Percentiles rank a stretch among this genome's conserved stretches.
Conservation (phyloP, 2,888 invertebrate genomes). For the Pseudococcus jackbeardsleyi region DNA sequence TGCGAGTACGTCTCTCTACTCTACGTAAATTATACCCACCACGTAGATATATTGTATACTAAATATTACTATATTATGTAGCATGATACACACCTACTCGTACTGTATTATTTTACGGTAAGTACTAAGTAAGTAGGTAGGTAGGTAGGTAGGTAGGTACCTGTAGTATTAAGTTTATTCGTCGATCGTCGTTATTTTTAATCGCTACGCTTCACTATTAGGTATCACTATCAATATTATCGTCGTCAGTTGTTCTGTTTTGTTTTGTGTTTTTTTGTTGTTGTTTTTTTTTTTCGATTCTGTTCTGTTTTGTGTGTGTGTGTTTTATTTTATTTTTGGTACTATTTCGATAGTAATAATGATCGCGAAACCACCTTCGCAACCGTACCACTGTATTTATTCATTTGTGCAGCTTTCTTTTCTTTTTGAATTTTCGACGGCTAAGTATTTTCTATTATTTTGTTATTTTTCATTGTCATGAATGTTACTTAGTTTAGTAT, state of each 20-base stretch:
- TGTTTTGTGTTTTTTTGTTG: background rate
- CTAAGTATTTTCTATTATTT: constrained; percentile 3
- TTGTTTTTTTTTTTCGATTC: background rate
- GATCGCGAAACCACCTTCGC: no score
- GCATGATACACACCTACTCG: no score
- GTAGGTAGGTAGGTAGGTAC: no score
- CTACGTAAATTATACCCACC: no score
- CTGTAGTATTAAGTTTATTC: no score
- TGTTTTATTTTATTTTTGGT: background rate
- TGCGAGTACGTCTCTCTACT: no score
- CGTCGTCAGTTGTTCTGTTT: background rate
- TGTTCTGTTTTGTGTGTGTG: background rate
- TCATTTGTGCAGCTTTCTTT: background rate
- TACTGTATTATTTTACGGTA: no score
- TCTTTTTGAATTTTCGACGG: background rate
- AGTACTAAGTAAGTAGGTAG: no score
- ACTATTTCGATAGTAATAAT: no score
- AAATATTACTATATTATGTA: no score
- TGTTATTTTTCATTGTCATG: background rate
- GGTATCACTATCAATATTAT: background rate
- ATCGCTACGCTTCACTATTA: background rate
- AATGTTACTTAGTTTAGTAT: constrained; percentile 19
- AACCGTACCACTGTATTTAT: background rate
- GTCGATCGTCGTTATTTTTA: background rate
- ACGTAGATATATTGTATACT: no score